Base-by-base conservation (phyloP, 2,113 vertebrate species). In the Coturnix japonica region DNA sequence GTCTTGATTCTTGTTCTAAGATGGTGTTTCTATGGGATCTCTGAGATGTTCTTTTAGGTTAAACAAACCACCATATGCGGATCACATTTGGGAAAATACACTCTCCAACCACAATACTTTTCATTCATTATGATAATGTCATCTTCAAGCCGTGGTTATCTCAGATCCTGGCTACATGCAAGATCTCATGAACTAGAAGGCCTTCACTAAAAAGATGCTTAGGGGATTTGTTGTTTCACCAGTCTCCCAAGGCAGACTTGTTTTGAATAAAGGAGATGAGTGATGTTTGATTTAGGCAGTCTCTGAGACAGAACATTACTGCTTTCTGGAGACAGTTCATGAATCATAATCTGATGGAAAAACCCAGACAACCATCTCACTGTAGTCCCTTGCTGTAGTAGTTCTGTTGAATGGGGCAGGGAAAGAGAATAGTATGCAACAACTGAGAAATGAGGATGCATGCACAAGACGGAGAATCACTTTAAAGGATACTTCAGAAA, bases 191-290 rank as follows among this genome's bases (percentile, higher is more conserved):
- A 61, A 8, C 13, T 9, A 41, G 39, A 21, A 84, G 18, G 25
- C 28, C 8, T 7, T 37, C 51, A 85, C 41, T 43, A 26, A 41
- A 66, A 78, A 14, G 4, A 11, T 47, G 30, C 35, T 46, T 54
- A 37, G 60, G 35, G 9, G 28, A 64, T 60, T 9, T 41, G 11
- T 37, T 30, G 9, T n/a, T 60, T 49, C 65, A 72, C 22, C 1
- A 0, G 0, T 59, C 33, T 63, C 21, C 19, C 73, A 56, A 15
- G 22, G 3, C 19, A 26, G 0, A 4, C 6, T 1, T 81, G 49
- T 14, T 19, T 11, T 33, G 63, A 43, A 61, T 33, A 66, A 82
- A 81, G 30, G 25, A 75, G 25, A 41, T 43, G 51, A 56, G 26
- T 56, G 26, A 17, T n/a, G 25, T 31, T 85, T 93, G 66, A 79